Conservation (phyloP, 2,888 invertebrate genomes). For the Timema podura region DNA sequence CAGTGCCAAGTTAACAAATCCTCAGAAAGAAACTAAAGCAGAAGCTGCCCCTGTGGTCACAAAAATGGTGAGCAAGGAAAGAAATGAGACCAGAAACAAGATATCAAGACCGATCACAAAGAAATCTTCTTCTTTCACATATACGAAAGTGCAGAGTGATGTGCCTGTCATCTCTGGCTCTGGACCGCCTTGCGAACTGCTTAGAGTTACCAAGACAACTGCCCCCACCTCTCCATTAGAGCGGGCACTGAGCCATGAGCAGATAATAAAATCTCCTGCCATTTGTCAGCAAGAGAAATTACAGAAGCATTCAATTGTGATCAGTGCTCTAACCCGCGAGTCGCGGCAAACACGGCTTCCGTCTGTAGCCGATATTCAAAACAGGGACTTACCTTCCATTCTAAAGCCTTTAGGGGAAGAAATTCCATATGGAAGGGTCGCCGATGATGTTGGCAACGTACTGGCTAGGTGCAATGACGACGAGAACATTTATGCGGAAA, state of each 20-base stretch:
- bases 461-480: slow-evolving; percentile 40
- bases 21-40: slow-evolving; percentile 45
- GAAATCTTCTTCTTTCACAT: too few species aligned
- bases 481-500: slow-evolving; percentile 69
- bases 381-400: slow-evolving; percentile 52
- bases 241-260: slow-evolving; percentile 9
- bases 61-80: slow-evolving; percentile 31
- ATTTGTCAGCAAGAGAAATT: slow-evolving; percentile 14
- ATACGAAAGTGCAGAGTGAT: not conserved
- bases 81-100: not conserved
- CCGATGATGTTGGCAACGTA: slow-evolving; percentile 53
- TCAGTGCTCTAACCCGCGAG: slow-evolving; percentile 17
- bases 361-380: slow-evolving; percentile 48
- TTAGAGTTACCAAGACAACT: too few species aligned
- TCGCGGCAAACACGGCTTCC: slow-evolving; percentile 9
- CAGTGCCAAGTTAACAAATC: slow-evolving; percentile 40
- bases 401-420: slow-evolving; percentile 48
- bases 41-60: slow-evolving; percentile 47
- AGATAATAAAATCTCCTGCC: not conserved
- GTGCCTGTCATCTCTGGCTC: not conserved
- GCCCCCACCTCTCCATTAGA: not conserved
- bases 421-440: slow-evolving; percentile 65
- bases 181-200: not conserved
- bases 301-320: slow-evolving; percentile 2
- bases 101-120: not conserved